Evolutionary conservation across 1,140 invertebrate genomes (phyloP).

Genomic region (Drosophila littoralis): DNA sequence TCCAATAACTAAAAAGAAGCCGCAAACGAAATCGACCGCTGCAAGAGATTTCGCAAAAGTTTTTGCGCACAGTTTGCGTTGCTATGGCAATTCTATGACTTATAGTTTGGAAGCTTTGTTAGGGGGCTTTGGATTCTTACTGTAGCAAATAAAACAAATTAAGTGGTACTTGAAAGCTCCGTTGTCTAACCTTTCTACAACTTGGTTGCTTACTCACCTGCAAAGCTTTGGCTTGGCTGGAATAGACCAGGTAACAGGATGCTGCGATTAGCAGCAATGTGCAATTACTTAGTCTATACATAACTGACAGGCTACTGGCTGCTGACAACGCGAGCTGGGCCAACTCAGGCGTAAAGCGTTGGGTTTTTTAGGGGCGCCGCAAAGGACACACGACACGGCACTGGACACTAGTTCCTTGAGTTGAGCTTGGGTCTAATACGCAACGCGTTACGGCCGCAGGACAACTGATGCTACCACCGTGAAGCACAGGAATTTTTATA

Average conservation of each 20-base stretch:
- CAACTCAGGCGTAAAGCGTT: neutral
- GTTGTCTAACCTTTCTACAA: neutral
- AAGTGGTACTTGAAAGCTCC: constrained; percentile 56
- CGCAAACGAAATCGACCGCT: neutral
- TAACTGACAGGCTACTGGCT: constrained; percentile 37
- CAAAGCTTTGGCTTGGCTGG: constrained; percentile 63
- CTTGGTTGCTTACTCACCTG: constrained; percentile 55
- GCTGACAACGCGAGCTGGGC: neutral
- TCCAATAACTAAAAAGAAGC: constrained; percentile 11
- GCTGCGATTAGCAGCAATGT: constrained; percentile 71
- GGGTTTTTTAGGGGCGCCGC: constrained; percentile 41
- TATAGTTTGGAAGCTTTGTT: neutral
- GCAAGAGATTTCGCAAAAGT: constrained; percentile 4
- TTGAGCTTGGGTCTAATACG: constrained; percentile 26
- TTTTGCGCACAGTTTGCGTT: neutral
- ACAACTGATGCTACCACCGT: constrained; percentile 58
- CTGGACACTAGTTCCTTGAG: constrained; percentile 30
- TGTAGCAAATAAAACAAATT: constrained; percentile 71
- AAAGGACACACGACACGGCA: constrained; percentile 26
- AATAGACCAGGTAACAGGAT: constrained; percentile 65
- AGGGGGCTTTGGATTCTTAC: neutral
- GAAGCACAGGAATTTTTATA: constrained; percentile 64
- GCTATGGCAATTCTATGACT: constrained; percentile 2
- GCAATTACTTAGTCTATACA: constrained; percentile 74
- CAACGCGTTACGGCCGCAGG: constrained; percentile 35